Evolutionary conservation across 1,140 invertebrate genomes (phyloP), one percentile per base, ranked within the genome.

Genomic region (Rhynchophorus ferrugineus): DNA sequence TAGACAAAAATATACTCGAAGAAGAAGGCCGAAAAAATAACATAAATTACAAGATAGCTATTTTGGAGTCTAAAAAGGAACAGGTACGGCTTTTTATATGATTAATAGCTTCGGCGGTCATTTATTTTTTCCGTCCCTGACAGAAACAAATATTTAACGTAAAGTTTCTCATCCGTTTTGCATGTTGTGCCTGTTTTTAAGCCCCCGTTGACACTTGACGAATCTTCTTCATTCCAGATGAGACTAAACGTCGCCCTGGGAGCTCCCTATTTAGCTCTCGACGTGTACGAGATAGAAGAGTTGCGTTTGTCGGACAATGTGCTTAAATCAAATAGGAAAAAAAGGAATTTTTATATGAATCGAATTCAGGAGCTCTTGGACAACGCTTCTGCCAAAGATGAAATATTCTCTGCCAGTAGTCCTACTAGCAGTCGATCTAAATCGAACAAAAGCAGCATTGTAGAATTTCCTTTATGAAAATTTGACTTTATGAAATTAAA

Each of bases 261-360:
- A 3, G 73, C 75, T 0, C 74, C 75, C 1, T 73, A 72, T 62
- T 59, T 75, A 43, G 68, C 72, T 0, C 58, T 75, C 41, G 60
- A 64, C 22, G 58, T 71, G 13, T 56, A 59, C 54, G 64, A 70
- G 37, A 65, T 70, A 3, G 58, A 60, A 54, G 64, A 67, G 46
- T 39, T 69, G 2, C 49, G 58, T 39, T 38, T 69, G 8, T 52
- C 59, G 13, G 24, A 54, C 1, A 35, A 60, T 51, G 42, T 69
- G 37, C 56, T 61, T 17, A 36, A 58, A 7, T 58, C 59, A 3
- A 49, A 57, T n/a, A 58, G 52, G 19, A 65, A 61, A 42, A 62
- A 60, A 55, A 51, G 44, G 0, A 58, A 59, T 57, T 34, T 44
- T 13, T 38, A 62, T 17, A 49, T 61, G 0, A 59, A 62, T 13